Evolutionary conservation across 2,888 invertebrate species (phyloP).

Genomic region (Spilosoma lubricipeda): DNA sequence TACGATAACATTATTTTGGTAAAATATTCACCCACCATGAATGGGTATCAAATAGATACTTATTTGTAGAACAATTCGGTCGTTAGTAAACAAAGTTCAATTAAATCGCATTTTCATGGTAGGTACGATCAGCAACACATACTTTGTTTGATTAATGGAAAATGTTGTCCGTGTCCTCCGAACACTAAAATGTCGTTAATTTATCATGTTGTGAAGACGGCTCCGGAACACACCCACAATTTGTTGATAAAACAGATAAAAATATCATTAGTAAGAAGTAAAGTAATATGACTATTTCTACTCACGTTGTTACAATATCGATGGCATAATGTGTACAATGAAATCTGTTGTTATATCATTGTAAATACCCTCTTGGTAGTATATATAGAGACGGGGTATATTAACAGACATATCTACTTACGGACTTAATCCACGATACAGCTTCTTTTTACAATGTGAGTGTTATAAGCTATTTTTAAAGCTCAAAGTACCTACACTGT

Average conservation of each 20-base stretch:
- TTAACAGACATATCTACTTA: background rate
- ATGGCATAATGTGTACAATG: background rate
- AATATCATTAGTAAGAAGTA: background rate
- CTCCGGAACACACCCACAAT: background rate
- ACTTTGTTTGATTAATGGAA: slow-evolving; percentile 37
- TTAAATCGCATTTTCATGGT: slow-evolving; percentile 37
- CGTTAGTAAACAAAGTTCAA: slow-evolving; percentile 33
- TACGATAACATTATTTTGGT: slow-evolving; percentile 15
- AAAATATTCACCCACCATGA: slow-evolving; percentile 19
- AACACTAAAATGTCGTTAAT: background rate
- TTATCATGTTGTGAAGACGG: background rate
- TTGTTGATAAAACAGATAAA: background rate
- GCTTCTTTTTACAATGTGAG: too few relatives aligned
- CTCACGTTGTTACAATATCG: background rate
- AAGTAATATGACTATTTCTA: background rate
- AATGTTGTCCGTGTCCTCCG: slow-evolving; percentile 19
- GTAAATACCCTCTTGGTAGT: background rate
- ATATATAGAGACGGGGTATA: background rate
- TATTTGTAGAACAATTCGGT: slow-evolving; percentile 20
- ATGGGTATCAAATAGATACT: slow-evolving; percentile 11
- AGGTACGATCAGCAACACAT: slow-evolving; percentile 34
- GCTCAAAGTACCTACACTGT: background rate
- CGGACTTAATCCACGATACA: background rate
- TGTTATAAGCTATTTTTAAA: background rate
- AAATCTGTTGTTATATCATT: background rate